A percentile compares a stretch with the other conserved stretches of the same genome.
These are phyloP conservation scores for Carassius auratus DNA, from an alignment of 2,113 vertebrate genomes.

Conservation along the genomic window DNA sequence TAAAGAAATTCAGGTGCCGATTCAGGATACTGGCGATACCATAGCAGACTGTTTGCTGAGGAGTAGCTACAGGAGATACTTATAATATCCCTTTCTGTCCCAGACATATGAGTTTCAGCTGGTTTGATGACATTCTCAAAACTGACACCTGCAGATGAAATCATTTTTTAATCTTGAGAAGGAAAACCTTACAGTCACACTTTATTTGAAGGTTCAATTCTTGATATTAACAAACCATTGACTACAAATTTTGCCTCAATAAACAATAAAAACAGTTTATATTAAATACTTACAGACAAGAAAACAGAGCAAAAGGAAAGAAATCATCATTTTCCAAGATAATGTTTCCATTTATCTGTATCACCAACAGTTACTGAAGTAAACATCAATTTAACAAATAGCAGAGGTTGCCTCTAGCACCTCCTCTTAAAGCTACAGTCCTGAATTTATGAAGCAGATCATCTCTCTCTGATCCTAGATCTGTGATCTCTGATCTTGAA, in stretches of 20 bases:
- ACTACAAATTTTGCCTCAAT: too few species aligned
- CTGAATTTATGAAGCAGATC: not conserved
- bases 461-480: not conserved
- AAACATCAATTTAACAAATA: not conserved
- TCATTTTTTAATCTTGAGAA: too few species aligned
- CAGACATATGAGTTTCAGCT: not conserved
- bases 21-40: too few species aligned
- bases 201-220: too few species aligned
- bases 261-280: too few species aligned
- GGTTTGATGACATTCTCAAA: conserved; percentile 24
- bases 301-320: not conserved
- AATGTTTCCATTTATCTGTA: not conserved
- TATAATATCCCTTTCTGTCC: too few species aligned
- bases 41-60: too few species aligned
- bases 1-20: too few species aligned
- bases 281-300: too few species aligned
- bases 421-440: not conserved
- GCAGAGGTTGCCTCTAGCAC: not conserved
- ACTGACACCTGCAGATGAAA: not conserved
- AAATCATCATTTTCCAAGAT: not conserved
- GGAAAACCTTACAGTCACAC: too few species aligned
- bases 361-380: not conserved
- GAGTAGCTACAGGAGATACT: conserved; percentile 6
- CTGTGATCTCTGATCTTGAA: too few species aligned
- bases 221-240: too few species aligned